phyloP scores from a whole-genome alignment of 1,140 invertebrate genomes.

The Drosophila pachea region DNA sequence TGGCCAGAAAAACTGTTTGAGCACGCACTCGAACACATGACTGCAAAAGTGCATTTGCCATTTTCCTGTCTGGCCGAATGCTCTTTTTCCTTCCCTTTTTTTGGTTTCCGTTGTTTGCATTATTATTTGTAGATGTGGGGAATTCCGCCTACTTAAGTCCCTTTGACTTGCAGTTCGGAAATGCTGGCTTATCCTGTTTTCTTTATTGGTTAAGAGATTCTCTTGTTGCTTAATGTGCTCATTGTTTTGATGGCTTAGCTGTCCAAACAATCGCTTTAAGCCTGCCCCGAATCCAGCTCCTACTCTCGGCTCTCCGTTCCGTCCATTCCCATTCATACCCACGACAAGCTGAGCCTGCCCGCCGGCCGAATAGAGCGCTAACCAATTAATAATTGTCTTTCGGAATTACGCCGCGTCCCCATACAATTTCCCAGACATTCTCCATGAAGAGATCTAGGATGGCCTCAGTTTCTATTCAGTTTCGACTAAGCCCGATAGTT shows the following conservation, averaged over 20 bases:
- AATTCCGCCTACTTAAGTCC: slow-evolving; percentile 77
- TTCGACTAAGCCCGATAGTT: no score
- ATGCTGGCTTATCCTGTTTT: slow-evolving; percentile 76
- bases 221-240: slow-evolving; percentile 38
- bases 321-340: slow-evolving; percentile 47
- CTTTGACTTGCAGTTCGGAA: slow-evolving; percentile 77
- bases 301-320: slow-evolving; percentile 16
- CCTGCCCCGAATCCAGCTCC: slow-evolving; percentile 3
- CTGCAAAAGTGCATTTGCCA: slow-evolving; percentile 58
- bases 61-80: slow-evolving; percentile 38
- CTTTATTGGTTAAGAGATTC: slow-evolving; percentile 72
- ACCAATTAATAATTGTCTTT: slow-evolving; percentile 33
- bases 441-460: slow-evolving; percentile 1
- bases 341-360: slow-evolving; percentile 37
- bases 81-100: slow-evolving; percentile 21
- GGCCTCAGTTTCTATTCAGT: no score
- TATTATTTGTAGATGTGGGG: slow-evolving; percentile 46
- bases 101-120: slow-evolving; percentile 18
- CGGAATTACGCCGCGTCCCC: slow-evolving; percentile 3
- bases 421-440: neutral
- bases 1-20: slow-evolving; percentile 71
- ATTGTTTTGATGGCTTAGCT: slow-evolving; percentile 68
- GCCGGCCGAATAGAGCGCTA: slow-evolving; percentile 23
- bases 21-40: slow-evolving; percentile 67
- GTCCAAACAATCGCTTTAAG: slow-evolving; percentile 49